phyloP scores from a whole-genome alignment of 1,140 invertebrate species.

The Tetraneura akinire region DNA sequence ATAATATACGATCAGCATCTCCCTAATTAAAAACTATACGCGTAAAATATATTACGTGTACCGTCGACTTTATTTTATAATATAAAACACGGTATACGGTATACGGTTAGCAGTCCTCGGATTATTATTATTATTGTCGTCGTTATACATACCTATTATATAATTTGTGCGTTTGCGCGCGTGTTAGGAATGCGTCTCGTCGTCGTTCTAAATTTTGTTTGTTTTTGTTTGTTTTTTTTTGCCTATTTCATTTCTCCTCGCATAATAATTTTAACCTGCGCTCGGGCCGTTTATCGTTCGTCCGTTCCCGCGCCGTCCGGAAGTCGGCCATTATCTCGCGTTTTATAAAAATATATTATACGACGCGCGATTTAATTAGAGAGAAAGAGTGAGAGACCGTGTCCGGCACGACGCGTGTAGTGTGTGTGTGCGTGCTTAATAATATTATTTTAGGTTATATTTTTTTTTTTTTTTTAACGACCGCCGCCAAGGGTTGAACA shows the following conservation, averaged over 20 bases:
- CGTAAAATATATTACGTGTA: too few species aligned
- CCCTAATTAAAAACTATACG: conserved; percentile 50
- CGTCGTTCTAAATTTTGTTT: not conserved
- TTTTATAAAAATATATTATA: too few species aligned
- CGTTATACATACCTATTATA: not conserved
- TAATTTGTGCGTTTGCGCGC: not conserved
- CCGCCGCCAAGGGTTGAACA: not conserved
- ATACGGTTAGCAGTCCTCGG: not conserved
- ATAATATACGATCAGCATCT: not conserved
- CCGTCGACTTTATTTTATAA: conserved; percentile 43
- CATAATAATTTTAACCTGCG: conserved; percentile 25
- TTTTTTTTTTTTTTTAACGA: conserved; percentile 2
- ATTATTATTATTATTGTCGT: not conserved
- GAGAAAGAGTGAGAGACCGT: too few species aligned
- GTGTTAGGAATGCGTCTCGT: not conserved
- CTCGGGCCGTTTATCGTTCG: conserved; percentile 41
- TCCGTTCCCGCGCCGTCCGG: too few species aligned
- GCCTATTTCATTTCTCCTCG: too few species aligned
- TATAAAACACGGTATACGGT: too few species aligned
- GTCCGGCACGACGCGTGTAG: not conserved
- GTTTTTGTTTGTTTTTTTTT: too few species aligned
- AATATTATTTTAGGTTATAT: not conserved
- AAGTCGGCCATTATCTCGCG: conserved; percentile 39
- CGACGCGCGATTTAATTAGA: conserved; percentile 46
- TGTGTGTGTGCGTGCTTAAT: not conserved